Evolutionary conservation across 2,113 vertebrate species (phyloP).

Genomic region (Himantopus leucocephalus): DNA sequence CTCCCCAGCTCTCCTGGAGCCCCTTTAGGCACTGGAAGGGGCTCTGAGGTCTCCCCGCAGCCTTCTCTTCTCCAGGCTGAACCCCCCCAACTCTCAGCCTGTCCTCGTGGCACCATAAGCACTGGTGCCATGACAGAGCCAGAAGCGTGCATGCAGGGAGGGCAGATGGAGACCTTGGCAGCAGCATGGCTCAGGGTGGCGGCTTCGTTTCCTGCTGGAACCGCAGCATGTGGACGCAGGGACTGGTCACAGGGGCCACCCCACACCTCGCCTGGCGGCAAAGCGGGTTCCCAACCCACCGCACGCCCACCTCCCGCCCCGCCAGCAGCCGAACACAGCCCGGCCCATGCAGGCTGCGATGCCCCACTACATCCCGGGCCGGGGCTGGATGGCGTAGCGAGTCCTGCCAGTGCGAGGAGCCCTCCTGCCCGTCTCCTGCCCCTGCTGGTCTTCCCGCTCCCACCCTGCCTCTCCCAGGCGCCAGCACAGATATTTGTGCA

Average conservation of each 20-base stretch:
- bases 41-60: too few relatives aligned
- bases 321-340: background rate
- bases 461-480: background rate
- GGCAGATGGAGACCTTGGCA: background rate
- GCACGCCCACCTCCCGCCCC: background rate
- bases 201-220: background rate
- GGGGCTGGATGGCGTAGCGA: fast-evolving
- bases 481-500: background rate
- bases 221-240: fast-evolving
- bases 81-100: too few relatives aligned
- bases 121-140: background rate
- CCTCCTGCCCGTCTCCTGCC: background rate
- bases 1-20: too few relatives aligned
- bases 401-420: background rate
- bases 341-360: background rate
- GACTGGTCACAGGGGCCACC: too few relatives aligned
- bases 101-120: background rate
- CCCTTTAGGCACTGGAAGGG: too few relatives aligned
- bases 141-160: background rate
- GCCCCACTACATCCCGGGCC: background rate
- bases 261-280: background rate
- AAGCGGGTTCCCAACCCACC: background rate
- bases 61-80: too few relatives aligned
- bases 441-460: background rate
- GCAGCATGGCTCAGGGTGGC: background rate